A percentile compares a stretch with the other conserved stretches of the same genome.
Evolutionary conservation across 2,888 invertebrate genomes (phyloP).

Genomic region (Acronicta alni): DNA sequence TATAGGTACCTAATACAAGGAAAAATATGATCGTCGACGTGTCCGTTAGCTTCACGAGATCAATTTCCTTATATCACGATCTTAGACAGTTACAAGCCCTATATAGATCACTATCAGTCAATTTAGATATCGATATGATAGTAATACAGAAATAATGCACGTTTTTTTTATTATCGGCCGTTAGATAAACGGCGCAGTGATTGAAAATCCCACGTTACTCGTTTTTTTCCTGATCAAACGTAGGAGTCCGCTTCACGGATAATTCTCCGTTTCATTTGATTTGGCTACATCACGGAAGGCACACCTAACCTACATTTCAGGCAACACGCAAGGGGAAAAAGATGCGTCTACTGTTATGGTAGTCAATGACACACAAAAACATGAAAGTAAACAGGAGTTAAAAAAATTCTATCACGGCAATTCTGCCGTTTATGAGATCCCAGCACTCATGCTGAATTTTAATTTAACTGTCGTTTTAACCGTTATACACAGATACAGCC

Average conservation of each 20-base stretch:
- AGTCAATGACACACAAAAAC: conserved; percentile 38
- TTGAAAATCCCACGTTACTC: conserved; percentile 53
- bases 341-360: conserved; percentile 37
- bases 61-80: conserved; percentile 59
- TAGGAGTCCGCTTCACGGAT: conserved; percentile 40
- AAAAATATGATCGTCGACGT: conserved; percentile 40
- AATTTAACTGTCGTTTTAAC: conserved; percentile 44
- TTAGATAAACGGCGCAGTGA: conserved; percentile 54
- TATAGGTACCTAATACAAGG: no score
- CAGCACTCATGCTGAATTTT: conserved; percentile 48
- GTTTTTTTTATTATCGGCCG: conserved; percentile 53
- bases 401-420: conserved; percentile 42
- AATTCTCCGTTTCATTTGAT: conserved; percentile 36
- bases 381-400: conserved; percentile 34
- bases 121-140: conserved; percentile 57
- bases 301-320: conserved; percentile 39
- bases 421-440: conserved; percentile 33
- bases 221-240: conserved; percentile 36
- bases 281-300: conserved; percentile 41
- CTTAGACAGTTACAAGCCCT: conserved; percentile 57
- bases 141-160: conserved; percentile 55
- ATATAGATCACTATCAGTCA: conserved; percentile 57
- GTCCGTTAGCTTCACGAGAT: conserved; percentile 53
- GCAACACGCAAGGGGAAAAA: conserved; percentile 45
- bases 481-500: conserved; percentile 38